Percentiles rank a stretch among this genome's conserved stretches.
phyloP scores from a whole-genome alignment of 2,113 vertebrate species.

The Andinoacara biseriatus region DNA sequence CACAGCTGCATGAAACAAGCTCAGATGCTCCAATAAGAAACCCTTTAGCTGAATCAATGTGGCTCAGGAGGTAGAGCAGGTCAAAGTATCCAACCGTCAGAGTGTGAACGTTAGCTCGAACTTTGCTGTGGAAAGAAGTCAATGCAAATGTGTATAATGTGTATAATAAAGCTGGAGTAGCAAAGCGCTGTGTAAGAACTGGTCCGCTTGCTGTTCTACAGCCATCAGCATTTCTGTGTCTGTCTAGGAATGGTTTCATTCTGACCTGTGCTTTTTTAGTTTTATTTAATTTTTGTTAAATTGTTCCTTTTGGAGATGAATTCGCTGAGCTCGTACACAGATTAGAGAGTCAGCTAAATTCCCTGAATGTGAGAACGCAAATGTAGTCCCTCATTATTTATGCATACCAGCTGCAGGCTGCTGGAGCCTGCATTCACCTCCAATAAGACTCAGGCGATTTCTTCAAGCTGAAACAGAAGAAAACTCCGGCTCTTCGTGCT shows the following conservation, averaged over 20 bases:
- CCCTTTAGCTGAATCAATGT: neutral
- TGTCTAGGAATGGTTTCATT: neutral
- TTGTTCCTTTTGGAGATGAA: neutral
- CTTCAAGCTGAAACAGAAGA: constrained; percentile 36
- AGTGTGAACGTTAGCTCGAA: too few relatives aligned
- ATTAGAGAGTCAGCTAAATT: constrained; percentile 23
- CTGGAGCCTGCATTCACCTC: constrained; percentile 36
- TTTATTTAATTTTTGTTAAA: neutral
- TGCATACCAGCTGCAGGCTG: constrained; percentile 50
- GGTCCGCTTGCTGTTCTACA: neutral
- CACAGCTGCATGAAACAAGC: neutral
- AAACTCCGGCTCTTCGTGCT: neutral
- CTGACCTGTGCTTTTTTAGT: neutral
- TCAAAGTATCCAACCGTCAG: too few relatives aligned
- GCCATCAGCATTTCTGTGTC: neutral
- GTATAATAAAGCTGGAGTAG: too few relatives aligned
- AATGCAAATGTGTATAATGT: too few relatives aligned
- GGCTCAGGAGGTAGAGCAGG: too few relatives aligned
- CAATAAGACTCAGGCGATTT: constrained; percentile 38
- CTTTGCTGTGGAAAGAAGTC: too few relatives aligned
- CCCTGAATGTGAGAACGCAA: constrained; percentile 33
- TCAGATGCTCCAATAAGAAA: neutral
- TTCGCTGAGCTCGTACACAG: neutral
- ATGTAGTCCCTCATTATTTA: constrained; percentile 39
- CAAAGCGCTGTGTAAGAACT: too few relatives aligned